These are phyloP conservation scores for Squalus acanthias DNA, from an alignment of 2,797 vertebrate genomes.

Conservation along the genomic window DNA sequence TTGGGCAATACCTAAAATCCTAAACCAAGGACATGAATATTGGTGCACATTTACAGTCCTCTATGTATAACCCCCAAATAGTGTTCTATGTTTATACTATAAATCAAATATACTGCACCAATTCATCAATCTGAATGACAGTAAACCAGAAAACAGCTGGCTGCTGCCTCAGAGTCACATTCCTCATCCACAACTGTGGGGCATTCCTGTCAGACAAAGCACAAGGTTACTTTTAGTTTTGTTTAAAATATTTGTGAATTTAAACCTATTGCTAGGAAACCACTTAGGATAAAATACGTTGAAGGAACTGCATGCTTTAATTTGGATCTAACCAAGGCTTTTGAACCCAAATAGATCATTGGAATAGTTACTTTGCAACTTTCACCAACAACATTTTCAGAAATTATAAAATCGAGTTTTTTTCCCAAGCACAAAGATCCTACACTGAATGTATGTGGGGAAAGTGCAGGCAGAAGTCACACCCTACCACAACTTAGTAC, in stretches of 20 bases:
- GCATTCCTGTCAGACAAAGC: background rate
- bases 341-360: background rate
- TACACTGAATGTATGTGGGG: background rate
- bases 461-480: background rate
- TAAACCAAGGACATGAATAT: background rate
- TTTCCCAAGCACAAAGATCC: background rate
- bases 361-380: background rate
- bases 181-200: background rate
- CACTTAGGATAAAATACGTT: background rate
- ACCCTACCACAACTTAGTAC: background rate
- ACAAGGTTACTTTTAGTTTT: background rate
- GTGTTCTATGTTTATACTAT: background rate
- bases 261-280: background rate
- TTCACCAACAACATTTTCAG: background rate
- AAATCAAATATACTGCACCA: background rate
- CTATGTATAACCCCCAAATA: background rate
- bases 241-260: too few relatives aligned
- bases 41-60: background rate
- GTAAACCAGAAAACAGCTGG: background rate
- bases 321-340: background rate
- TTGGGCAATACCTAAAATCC: background rate
- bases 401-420: background rate
- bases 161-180: background rate
- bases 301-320: background rate
- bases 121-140: background rate